Base-by-base conservation (phyloP, 2,888 invertebrate species). In the Agrotis ipsilon region DNA sequence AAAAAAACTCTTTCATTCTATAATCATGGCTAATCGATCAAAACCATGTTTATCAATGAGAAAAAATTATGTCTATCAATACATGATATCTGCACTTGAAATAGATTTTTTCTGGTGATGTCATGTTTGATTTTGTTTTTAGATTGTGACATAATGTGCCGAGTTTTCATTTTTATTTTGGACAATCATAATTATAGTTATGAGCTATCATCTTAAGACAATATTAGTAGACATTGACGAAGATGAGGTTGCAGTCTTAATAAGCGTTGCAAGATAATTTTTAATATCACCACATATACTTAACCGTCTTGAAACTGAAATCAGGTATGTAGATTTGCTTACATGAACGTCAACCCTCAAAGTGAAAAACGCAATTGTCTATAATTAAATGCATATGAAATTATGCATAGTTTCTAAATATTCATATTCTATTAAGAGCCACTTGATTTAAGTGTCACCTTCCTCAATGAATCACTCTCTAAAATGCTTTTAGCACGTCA, bases 1-100 rank as follows among this genome's bases (percentile, higher is more conserved):
- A 51, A 68, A 75, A 64, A 82, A 84, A 79, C 64, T 68, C 58
- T 74, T 73, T 79, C 63, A 59, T 73, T 70, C 9, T 71, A 72
- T 78, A 78, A 83, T 78, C 59, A 67, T 63, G 43, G 64, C 46
- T 75, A 82, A 85, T 85, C 74, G 75, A 86, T 80, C 81, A 72
- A 77, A 75, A 46, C 75, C 72, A 86, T 81, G 78, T 84, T 83
- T 81, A 84, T 81, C 78, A 79, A 78, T 72, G 75, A 68, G 66
- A 73, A 74, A 77, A 73, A 75, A 79, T 75, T 75, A 81, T n/a
- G n/a, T 74, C 62, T 69, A 80, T 75, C 59, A 72, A 61, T 72
- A 72, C 67, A 61, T 45, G 45, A 66, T 61, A 60, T 72, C 43
- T 80, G 67, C 59, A 73, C 68, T 82, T 62, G 39, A 51, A 67